Percentiles rank a stretch among this genome's conserved stretches.
Evolutionary conservation across 2,888 invertebrate genomes (phyloP).

Genomic region (Allophyes oxyacanthae): DNA sequence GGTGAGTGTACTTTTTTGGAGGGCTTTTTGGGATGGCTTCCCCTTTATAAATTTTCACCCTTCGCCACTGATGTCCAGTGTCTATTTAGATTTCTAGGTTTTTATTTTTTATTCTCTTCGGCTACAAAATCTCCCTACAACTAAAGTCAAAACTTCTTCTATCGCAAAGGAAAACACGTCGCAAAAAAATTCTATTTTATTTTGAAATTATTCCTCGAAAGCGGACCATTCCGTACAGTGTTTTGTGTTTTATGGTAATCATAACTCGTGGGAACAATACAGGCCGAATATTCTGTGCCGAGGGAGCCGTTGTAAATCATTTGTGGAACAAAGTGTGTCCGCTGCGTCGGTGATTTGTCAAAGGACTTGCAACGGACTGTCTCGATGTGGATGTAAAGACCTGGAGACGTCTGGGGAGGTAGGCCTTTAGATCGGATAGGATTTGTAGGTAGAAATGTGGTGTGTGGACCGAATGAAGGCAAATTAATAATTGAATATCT

Average conservation of each 20-base stretch:
- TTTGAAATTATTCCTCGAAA: conserved; percentile 46
- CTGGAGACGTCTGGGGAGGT: conserved; percentile 46
- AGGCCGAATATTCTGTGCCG: conserved; percentile 57
- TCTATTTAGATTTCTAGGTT: no score
- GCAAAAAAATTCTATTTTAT: conserved; percentile 47
- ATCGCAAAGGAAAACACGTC: conserved; percentile 15
- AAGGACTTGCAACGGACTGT: conserved; percentile 56
- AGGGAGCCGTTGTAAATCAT: conserved; percentile 59
- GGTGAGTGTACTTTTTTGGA: no score
- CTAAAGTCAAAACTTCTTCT: neutral
- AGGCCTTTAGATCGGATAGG: conserved; percentile 31
- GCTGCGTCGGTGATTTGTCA: conserved; percentile 58
- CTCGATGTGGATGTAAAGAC: conserved; percentile 28
- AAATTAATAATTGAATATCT: neutral
- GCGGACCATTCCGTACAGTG: conserved; percentile 54
- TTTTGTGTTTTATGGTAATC: conserved; percentile 67
- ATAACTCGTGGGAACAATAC: conserved; percentile 62
- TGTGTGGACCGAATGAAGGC: conserved; percentile 10
- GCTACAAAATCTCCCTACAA: no score
- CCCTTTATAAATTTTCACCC: no score
- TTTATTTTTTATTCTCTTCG: no score
- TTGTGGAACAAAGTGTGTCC: conserved; percentile 62
- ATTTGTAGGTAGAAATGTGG: conserved; percentile 13
- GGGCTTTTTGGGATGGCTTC: no score
- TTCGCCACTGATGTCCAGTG: no score